Base-by-base conservation (phyloP, 2,888 invertebrate species). In the Drosophila robusta region DNA sequence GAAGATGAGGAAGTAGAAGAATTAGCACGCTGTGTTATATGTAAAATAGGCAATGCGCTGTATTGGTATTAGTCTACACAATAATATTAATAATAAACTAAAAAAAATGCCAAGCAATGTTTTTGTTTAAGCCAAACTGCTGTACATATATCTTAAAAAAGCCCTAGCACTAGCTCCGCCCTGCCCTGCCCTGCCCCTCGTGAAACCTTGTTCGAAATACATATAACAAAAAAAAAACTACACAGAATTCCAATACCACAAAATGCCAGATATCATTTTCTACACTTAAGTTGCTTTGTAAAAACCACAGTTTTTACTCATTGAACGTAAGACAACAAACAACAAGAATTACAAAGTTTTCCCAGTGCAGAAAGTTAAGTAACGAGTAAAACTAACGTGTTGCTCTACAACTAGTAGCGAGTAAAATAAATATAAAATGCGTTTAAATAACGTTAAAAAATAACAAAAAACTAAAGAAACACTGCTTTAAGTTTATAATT, bases 401-500 rank as follows among this genome's bases (percentile, higher is more conserved):
- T 29, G 26, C 26, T 4, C 34, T 34, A 12, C 39, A 41, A 51
- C 16, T n/a, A 29, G n/a, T 32, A 49, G 18, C 38, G 9, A 14
- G 4, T 4, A 16, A 16, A 39, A 16, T 16, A 4, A 16, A 9
- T 22, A 3, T 14, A 3, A 14, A 38, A n/a, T 24, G 14, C 24
- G 6, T 9, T 32, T n/a, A 52, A 39, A 8, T 16, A 16, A 16
- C 11, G 14, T 16, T 16, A n/a, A 29, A 18, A 22, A 24, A 44
- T 22, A 24, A 44, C 18, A 22, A 26, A 24, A 26, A 45, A 8
- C n/a, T 29, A 49, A 68, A 47, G 46, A n/a, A 9, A 29, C 29
- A 80, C 87, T 78, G 87, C 81, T 84, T 84, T 78, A 81, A 67
- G 72, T 84, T 78, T 75, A 87, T 77, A 66, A 78, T 83, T 80